phyloP scores from a whole-genome alignment of 2,888 invertebrate species.

The Griposia aprilina region DNA sequence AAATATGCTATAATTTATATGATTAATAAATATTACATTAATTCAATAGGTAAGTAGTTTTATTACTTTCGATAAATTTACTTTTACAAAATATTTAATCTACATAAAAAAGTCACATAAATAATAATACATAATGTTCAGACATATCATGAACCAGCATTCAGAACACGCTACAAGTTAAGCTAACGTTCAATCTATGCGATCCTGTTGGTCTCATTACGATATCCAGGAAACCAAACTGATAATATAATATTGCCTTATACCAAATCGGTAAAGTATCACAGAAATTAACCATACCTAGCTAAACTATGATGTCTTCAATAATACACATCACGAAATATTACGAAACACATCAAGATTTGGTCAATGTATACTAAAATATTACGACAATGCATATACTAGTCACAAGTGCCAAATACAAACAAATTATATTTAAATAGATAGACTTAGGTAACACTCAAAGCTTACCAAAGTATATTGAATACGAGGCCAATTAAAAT shows the following conservation, averaged over 20 bases:
- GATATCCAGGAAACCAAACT: conserved; percentile 75
- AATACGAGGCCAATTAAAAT: conserved; percentile 68
- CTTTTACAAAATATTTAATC: conserved; percentile 62
- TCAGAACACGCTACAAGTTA: conserved; percentile 41
- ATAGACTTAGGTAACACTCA: conserved; percentile 76
- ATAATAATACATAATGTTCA: conserved; percentile 62
- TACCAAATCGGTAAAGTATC: conserved; percentile 90
- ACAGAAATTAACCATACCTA: conserved; percentile 90
- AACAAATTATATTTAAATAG: conserved; percentile 64
- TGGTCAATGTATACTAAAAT: conserved; percentile 79
- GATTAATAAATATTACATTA: conserved; percentile 64
- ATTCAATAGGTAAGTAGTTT: conserved; percentile 68
- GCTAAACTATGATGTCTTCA: conserved; percentile 87
- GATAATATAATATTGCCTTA: conserved; percentile 85
- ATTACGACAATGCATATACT: conserved; percentile 67
- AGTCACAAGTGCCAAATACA: conserved; percentile 68
- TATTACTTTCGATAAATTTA: conserved; percentile 67
- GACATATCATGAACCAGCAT: conserved; percentile 56
- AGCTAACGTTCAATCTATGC: conserved; percentile 55
- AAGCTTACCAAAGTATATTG: conserved; percentile 70
- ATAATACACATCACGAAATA: conserved; percentile 75
- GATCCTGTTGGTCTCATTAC: conserved; percentile 50
- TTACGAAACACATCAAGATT: conserved; percentile 81
- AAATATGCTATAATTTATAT: conserved; percentile 68
- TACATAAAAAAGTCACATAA: conserved; percentile 61